Evolutionary conservation across 2,797 vertebrate species (phyloP).

Genomic region (Gambelia wislizenii): DNA sequence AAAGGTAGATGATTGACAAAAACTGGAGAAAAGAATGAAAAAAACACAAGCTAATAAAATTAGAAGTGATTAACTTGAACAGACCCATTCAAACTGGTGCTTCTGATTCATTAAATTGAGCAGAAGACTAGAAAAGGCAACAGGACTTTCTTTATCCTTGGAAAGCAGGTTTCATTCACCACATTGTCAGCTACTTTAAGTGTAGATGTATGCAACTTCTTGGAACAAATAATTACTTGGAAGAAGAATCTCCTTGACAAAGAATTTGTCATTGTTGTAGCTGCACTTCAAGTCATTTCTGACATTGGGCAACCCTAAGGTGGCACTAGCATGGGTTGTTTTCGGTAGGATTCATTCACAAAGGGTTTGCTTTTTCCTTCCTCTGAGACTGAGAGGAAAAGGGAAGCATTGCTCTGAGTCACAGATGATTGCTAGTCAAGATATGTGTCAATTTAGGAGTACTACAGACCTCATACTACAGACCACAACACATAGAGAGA

Average conservation of each 20-base stretch:
- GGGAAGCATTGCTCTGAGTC: neutral
- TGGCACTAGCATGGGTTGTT: too few relatives aligned
- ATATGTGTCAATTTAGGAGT: neutral
- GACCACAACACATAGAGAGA: too few relatives aligned
- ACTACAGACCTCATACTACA: neutral
- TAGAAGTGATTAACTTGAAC: neutral
- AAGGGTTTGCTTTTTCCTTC: too few relatives aligned
- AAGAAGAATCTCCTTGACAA: neutral
- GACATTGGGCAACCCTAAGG: too few relatives aligned
- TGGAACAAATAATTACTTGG: neutral
- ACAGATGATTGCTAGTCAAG: neutral
- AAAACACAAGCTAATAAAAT: neutral
- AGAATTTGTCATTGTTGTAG: neutral
- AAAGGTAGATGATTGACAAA: neutral
- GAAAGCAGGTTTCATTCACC: neutral
- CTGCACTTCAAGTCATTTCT: neutral
- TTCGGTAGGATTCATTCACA: too few relatives aligned
- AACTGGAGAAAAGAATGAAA: conserved; percentile 5
- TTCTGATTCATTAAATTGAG: neutral
- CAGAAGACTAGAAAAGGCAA: neutral
- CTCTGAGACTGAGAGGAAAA: neutral
- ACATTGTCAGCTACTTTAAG: neutral
- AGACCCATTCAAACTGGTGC: neutral
- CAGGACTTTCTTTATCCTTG: neutral
- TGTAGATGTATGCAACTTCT: neutral